phyloP scores from a whole-genome alignment of 2,888 invertebrate genomes.

The Diogma glabrata region DNA sequence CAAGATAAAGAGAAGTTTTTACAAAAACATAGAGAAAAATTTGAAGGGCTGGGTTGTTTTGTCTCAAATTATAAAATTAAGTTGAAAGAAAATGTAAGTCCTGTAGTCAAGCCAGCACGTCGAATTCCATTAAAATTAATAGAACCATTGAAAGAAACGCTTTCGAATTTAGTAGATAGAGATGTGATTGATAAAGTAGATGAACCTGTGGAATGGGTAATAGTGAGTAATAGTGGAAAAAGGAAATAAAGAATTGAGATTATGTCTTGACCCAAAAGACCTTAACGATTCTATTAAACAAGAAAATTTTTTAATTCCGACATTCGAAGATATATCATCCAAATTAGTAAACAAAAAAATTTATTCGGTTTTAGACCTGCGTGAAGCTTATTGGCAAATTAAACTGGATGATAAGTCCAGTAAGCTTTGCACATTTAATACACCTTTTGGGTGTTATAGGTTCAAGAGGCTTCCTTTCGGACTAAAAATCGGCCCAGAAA shows the following conservation, averaged over 20 bases:
- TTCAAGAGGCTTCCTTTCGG: conserved; percentile 20
- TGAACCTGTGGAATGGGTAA: conserved; percentile 14
- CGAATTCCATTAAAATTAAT: conserved; percentile 10
- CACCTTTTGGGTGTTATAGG: conserved; percentile 16
- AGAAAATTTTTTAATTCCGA: conserved; percentile 20
- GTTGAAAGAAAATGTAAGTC: conserved; percentile 6
- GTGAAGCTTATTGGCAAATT: conserved; percentile 19
- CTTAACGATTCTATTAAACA: conserved; percentile 19
- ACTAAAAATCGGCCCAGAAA: conserved; percentile 20
- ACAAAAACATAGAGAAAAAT: not conserved
- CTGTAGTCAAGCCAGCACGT: not conserved
- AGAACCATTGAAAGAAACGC: not conserved
- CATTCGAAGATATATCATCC: conserved; percentile 19
- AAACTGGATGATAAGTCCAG: conserved; percentile 23
- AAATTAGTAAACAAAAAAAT: conserved; percentile 18
- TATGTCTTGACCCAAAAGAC: conserved; percentile 23
- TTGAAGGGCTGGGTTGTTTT: conserved; percentile 11
- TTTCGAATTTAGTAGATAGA: not conserved
- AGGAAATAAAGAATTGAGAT: conserved; percentile 19
- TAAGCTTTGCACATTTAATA: conserved; percentile 24
- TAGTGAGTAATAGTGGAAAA: conserved; percentile 21
- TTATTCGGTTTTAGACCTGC: conserved; percentile 19
- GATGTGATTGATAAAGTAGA: conserved; percentile 14
- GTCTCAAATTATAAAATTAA: not conserved
- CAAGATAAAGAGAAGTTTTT: conserved; percentile 12